Base-by-base conservation (phyloP, 1,140 invertebrate species). In the Dreissena rostriformis region DNA sequence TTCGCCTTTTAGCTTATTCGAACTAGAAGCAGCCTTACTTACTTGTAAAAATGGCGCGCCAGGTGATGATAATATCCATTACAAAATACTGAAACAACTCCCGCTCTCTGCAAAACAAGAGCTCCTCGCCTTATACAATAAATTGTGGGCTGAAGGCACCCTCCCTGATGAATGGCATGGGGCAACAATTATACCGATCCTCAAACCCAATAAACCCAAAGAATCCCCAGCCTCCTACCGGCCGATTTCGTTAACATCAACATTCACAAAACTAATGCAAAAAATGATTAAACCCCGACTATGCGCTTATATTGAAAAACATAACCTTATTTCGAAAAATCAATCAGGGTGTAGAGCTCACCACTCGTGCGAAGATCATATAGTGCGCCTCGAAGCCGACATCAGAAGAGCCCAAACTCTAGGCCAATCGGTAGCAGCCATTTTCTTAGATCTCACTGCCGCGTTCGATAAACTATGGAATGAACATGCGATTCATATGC, bases 401-500 rank as follows among this genome's bases (percentile, higher is more conserved):
- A n/a, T 19, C 12, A 39, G 8, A 39, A 39, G 39, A 39, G 39
- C 39, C 8, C 39, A 39, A 39, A 39, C 39, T 8, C 7, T 57
- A 1, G 7, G 29, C 52, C 55, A 75, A 75, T 28, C 29, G 10
- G 17, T 75, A 14, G 6, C 29, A 14, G 72, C 72, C 10, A n/a
- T 75, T 12, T 75, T 75, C 24, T n/a, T 75, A 10, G 72, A 75
- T 55, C n/a, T 73, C 26, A 75, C 52, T 1, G 28, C 49, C 19
- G 72, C 72, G 19, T 75, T 75, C 28, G 72, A 75, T 75, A 75
- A 75, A 39, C 49, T 75, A 61, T 75, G 72, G 72, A 75, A 61
- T 19, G 52, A 29, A 57, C 26, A 15, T 0, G 72, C 72, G 14
- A 6, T 75, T 26, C n/a, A 8, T n/a, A 28, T 57, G 12, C 39